phyloP scores from a whole-genome alignment of 2,888 invertebrate genomes.

The Tenthredo distinguenda region DNA sequence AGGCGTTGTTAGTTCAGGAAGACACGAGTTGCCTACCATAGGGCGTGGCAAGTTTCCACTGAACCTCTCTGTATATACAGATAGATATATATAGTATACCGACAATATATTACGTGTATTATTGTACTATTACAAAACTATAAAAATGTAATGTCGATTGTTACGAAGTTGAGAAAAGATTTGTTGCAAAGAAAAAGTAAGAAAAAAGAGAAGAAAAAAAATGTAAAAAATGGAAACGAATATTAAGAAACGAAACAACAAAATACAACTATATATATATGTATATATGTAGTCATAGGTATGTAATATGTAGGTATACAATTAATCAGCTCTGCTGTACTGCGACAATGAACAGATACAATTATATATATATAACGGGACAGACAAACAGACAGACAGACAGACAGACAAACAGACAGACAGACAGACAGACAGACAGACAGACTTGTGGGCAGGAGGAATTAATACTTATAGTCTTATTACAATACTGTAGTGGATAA shows the following conservation, averaged over 20 bases:
- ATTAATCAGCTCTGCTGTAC: not conserved
- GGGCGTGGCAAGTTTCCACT: too few relatives aligned
- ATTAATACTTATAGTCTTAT: slow-evolving; percentile 52
- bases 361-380: not conserved
- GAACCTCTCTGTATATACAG: too few relatives aligned
- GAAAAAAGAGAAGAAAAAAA: slow-evolving; percentile 23
- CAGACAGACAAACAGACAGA: slow-evolving; percentile 56
- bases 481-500: slow-evolving; percentile 29
- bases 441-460: slow-evolving; percentile 66
- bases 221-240: slow-evolving; percentile 50
- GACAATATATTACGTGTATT: too few relatives aligned
- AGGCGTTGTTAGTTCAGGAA: too few relatives aligned
- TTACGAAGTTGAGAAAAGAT: slow-evolving; percentile 9
- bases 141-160: not conserved
- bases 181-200: slow-evolving; percentile 53
- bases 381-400: not conserved
- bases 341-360: slow-evolving; percentile 5
- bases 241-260: not conserved
- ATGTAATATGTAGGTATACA: not conserved
- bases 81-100: too few relatives aligned
- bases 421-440: slow-evolving; percentile 63
- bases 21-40: too few relatives aligned
- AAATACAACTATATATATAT: not conserved
- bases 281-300: not conserved
- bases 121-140: not conserved